Conservation (phyloP, 2,113 vertebrate species). For the Machaerirhynchus nigripectus region DNA sequence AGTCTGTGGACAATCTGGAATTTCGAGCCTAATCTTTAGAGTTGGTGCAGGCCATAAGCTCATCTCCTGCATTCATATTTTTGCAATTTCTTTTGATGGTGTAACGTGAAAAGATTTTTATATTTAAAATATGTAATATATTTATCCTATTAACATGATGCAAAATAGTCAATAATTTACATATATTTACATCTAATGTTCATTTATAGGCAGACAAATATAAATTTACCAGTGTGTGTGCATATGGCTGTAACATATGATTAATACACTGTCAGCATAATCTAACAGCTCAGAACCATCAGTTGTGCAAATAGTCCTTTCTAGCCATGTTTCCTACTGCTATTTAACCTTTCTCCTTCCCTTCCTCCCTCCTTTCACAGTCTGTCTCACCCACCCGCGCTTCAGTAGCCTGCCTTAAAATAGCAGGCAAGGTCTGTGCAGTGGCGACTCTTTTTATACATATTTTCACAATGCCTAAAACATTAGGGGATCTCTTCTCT, state of each 20-base stretch:
- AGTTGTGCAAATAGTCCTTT: constrained; percentile 56
- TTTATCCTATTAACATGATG: constrained; percentile 57
- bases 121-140: constrained; percentile 48
- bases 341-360: constrained; percentile 51
- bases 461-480: constrained; percentile 10
- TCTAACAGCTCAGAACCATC: constrained; percentile 60
- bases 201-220: constrained; percentile 66
- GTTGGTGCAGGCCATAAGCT: constrained; percentile 12
- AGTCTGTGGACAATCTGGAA: background rate
- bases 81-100: constrained; percentile 20
- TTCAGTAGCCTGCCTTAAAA: constrained; percentile 46
- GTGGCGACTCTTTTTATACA: background rate
- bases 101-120: constrained; percentile 13
- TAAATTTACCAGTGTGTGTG: constrained; percentile 61
- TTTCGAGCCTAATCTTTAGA: constrained; percentile 10
- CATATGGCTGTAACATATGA: constrained; percentile 70
- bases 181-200: constrained; percentile 68
- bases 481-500: background rate
- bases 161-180: constrained; percentile 62
- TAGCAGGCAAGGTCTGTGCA: constrained; percentile 33
- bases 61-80: constrained; percentile 3
- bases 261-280: constrained; percentile 66
- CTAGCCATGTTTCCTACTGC: constrained; percentile 40
- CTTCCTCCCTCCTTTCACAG: constrained; percentile 36
- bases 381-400: constrained; percentile 7